Evolutionary conservation across 92 coral and sea anemone species (phyloP).

Genomic region (Zoanthus sansibaricus): DNA sequence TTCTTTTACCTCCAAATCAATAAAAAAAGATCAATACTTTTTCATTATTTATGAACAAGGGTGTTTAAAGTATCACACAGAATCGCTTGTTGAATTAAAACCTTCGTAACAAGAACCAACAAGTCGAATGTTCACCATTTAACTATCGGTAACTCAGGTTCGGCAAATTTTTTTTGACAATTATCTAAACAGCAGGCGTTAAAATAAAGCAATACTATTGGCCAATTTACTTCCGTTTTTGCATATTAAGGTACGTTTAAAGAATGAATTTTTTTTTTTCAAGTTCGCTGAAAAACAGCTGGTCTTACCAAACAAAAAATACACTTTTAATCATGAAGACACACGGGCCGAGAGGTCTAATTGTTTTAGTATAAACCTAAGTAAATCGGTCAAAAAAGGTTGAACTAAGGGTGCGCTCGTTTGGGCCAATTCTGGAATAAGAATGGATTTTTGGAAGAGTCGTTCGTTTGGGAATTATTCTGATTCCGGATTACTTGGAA

Average conservation of each 20-base stretch:
- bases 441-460: too few species aligned
- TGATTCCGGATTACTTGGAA: too few species aligned
- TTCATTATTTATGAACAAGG: constrained; percentile 38
- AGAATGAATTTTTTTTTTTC: constrained; percentile 8
- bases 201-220: constrained; percentile 12
- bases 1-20: constrained; percentile 30
- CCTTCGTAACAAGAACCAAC: background rate
- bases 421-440: too few species aligned
- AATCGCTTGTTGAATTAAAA: background rate
- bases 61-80: background rate
- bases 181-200: constrained; percentile 20
- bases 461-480: too few species aligned
- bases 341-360: background rate
- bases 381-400: too few species aligned
- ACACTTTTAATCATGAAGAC: constrained; percentile 24
- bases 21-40: constrained; percentile 15
- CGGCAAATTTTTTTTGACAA: constrained; percentile 41
- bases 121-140: background rate
- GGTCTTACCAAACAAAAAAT: constrained; percentile 38
- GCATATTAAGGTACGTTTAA: constrained; percentile 40
- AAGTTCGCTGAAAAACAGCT: constrained; percentile 24
- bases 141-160: background rate
- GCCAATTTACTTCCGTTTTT: constrained; percentile 39
- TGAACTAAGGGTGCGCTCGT: too few species aligned
- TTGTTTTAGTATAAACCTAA: too few species aligned